Base-by-base conservation (phyloP, 2,797 vertebrate species). In the Myotis planiceps region DNA sequence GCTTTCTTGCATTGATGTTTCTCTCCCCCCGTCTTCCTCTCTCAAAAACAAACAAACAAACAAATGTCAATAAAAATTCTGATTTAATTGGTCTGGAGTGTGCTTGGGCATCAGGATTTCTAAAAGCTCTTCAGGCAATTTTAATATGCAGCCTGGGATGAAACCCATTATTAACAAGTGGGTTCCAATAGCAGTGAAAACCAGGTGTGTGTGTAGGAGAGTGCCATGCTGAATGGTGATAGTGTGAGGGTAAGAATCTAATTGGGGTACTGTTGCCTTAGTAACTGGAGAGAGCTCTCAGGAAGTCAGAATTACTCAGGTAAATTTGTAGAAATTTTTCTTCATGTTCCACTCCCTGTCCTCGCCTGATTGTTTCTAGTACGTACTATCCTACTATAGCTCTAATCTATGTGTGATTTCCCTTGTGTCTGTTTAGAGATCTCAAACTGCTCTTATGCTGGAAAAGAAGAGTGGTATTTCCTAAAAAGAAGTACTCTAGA, bases 241-340 rank as follows among this genome's bases (percentile, higher is more conserved):
- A 88, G 0, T 14, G 21, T 90, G 85, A 92, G 51, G 25, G 58
- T 83, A 90, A 94, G 92, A 96, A 42, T 83, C n/a, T 79, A 93
- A 94, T 85, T 93, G 92, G 65, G n/a, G 49, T 92, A 69, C 55
- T 75, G 95, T 92, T 97, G 51, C 90, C 95, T 92, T 97, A 90
- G 97, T 96, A 95, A 97, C 80, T 80, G 65, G 34, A 94, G 75
- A 92, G 87, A 81, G 74, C 66, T 92, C 94, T 95, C 23, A 71
- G 84, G 63, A 90, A 95, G 65, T 53, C 42, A 88, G 66, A 95
- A 88, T 95, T 75, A 88, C 21, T 63, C 68, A 88, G 84, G 51
- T 86, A 93, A 82, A 94, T 69, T 60, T 93, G 63, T 71, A 53
- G 63, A 88, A 60, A 42, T 19, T 92, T 93, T 90, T 84, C 75